These are phyloP conservation scores for Pitta sordida DNA, from an alignment of 2,113 vertebrate genomes.

Conservation along the genomic window DNA sequence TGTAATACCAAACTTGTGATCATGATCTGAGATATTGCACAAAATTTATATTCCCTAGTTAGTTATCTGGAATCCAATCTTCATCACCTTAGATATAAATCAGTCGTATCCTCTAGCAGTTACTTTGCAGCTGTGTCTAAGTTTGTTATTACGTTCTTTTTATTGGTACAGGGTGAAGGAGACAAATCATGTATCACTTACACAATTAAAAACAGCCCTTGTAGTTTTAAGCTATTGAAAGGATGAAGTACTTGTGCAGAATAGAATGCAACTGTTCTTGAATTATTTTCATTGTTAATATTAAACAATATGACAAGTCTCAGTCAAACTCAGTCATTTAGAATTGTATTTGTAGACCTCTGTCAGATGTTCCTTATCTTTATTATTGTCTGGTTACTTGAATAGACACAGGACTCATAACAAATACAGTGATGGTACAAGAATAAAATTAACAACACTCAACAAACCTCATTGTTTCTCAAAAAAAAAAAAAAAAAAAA, in stretches of 20 bases:
- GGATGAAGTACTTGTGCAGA: conserved; percentile 22
- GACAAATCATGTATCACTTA: conserved; percentile 60
- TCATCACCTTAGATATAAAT: conserved; percentile 60
- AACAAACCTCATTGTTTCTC: conserved; percentile 11
- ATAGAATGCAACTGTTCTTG: conserved; percentile 37
- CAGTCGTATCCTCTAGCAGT: conserved; percentile 45
- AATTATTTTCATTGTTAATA: conserved; percentile 57
- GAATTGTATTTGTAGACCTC: conserved; percentile 16
- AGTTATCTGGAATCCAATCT: conserved; percentile 11
- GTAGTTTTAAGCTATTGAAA: conserved; percentile 41
- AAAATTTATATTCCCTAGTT: conserved; percentile 59
- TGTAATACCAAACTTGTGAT: conserved; percentile 26
- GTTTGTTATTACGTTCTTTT: conserved; percentile 60
- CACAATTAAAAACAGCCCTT: conserved; percentile 70
- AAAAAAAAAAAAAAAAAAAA: no score
- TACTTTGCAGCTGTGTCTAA: conserved; percentile 12
- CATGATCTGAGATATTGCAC: conserved; percentile 4
- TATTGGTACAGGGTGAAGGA: conserved; percentile 34
- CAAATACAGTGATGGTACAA: conserved; percentile 25
- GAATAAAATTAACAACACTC: conserved; percentile 37
- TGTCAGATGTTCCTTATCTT: conserved; percentile 60
- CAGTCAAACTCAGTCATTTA: conserved; percentile 39
- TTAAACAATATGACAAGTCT: conserved; percentile 62
- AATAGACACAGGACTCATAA: conserved; percentile 7
- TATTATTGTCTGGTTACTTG: conserved; percentile 59